Conservation (phyloP, 2,797 vertebrate genomes). For the Tangara arthus region DNA sequence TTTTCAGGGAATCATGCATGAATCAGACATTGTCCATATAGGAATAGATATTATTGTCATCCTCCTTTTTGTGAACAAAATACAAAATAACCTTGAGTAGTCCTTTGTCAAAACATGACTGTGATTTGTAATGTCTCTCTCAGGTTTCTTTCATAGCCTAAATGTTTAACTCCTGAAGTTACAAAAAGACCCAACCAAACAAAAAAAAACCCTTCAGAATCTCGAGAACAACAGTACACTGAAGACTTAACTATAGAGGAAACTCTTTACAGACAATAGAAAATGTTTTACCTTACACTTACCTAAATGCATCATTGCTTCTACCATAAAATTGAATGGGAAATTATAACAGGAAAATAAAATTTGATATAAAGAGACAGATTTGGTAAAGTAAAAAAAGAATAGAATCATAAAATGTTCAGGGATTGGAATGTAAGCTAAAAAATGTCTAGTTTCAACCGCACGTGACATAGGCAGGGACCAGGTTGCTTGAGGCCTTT, state of each 20-base stretch:
- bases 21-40: not conserved
- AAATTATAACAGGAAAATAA: not conserved
- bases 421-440: not conserved
- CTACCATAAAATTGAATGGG: not conserved
- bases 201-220: not conserved
- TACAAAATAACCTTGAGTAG: not conserved
- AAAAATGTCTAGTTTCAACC: not conserved
- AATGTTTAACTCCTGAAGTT: not conserved
- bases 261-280: not conserved
- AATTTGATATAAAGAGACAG: not conserved
- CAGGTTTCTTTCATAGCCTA: not conserved
- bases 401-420: not conserved
- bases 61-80: not conserved
- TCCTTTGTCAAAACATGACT: not conserved
- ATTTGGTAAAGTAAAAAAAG: not conserved
- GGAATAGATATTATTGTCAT: not conserved
- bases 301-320: not conserved
- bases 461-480: accelerated
- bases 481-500: not conserved
- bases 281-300: not conserved
- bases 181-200: not conserved
- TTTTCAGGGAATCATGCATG: not conserved
- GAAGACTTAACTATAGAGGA: accelerated
- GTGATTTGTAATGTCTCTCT: not conserved
- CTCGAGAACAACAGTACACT: not conserved